A percentile compares a stretch with the other conserved stretches of the same genome.
These are phyloP conservation scores for Heliothis peltigera DNA, from an alignment of 2,888 invertebrate genomes.

Conservation along the genomic window DNA sequence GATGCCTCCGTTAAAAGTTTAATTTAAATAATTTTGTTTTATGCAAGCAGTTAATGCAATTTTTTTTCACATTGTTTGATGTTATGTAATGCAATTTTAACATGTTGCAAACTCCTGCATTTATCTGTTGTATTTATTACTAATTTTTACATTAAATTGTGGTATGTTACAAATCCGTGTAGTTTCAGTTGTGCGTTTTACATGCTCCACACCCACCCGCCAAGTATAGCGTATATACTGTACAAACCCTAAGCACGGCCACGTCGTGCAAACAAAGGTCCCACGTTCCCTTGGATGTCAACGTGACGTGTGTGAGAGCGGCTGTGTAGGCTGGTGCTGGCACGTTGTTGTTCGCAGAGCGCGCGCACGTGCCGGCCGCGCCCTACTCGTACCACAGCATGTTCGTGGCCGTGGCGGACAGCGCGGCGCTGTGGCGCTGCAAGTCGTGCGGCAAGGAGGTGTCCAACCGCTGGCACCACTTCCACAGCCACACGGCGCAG, in stretches of 20 bases:
- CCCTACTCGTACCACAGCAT: constrained; percentile 95
- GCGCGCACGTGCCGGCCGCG: constrained; percentile 69
- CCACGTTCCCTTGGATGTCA: constrained; percentile 5
- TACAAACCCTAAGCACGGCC: constrained; percentile 49
- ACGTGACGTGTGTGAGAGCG: constrained; percentile 40
- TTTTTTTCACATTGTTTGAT: constrained; percentile 90
- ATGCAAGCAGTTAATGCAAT: constrained; percentile 90
- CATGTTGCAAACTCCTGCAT: constrained; percentile 91
- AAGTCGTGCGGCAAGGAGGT: constrained; percentile 96
- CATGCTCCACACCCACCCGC: constrained; percentile 79
- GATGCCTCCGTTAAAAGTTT: constrained; percentile 89
- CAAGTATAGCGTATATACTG: constrained; percentile 66
- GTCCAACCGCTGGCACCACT: constrained; percentile 96
- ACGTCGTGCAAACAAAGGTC: constrained; percentile 32
- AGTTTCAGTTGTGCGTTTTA: constrained; percentile 87
- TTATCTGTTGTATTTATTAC: constrained; percentile 92
- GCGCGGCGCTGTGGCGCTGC: constrained; percentile 94
- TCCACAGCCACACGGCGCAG: constrained; percentile 95
- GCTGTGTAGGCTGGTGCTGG: constrained; percentile 31
- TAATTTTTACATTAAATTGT: constrained; percentile 93
- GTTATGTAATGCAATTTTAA: constrained; percentile 90
- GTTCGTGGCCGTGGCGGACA: constrained; percentile 93
- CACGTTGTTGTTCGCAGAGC: constrained; percentile 77
- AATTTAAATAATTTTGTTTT: constrained; percentile 89
- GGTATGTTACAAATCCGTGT: constrained; percentile 91